A percentile compares a stretch with the other conserved stretches of the same genome.
Evolutionary conservation across 2,797 vertebrate genomes (phyloP).

Genomic region (Cyclopterus lumpus): DNA sequence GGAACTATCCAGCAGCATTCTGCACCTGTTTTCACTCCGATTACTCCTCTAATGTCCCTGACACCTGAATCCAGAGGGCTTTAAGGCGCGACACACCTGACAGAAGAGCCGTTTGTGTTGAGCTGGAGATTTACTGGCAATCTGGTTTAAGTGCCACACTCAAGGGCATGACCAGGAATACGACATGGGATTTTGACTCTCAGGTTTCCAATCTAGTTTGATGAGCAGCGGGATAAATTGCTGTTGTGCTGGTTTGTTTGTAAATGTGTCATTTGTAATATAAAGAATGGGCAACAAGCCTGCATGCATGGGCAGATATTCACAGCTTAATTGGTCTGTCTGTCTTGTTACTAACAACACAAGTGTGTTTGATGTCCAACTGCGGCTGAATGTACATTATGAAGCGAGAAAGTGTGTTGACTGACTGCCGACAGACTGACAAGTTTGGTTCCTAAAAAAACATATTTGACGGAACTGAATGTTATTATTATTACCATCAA

Average conservation of each 20-base stretch:
- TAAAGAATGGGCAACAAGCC: constrained; percentile 9
- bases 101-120: constrained; percentile 61
- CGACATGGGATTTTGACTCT: constrained; percentile 58
- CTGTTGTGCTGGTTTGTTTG: constrained; percentile 35
- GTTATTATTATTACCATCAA: constrained; percentile 17
- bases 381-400: constrained; percentile 71
- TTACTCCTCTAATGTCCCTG: constrained; percentile 54
- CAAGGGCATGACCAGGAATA: constrained; percentile 64
- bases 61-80: constrained; percentile 65
- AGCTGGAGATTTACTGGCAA: constrained; percentile 74
- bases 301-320: constrained; percentile 10
- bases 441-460: constrained; percentile 14
- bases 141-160: constrained; percentile 69
- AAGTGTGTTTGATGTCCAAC: constrained; percentile 50
- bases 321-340: constrained; percentile 16
- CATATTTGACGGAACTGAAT: constrained; percentile 12
- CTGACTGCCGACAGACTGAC: constrained; percentile 1
- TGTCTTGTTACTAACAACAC: constrained; percentile 15
- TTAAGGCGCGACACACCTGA: constrained; percentile 51
- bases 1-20: constrained; percentile 76
- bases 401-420: constrained; percentile 65
- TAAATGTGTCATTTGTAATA: constrained; percentile 45
- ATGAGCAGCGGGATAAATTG: constrained; percentile 48
- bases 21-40: constrained; percentile 56
- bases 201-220: constrained; percentile 58